Base-by-base conservation (phyloP, 2,113 vertebrate species). In the Pedetes capensis region DNA sequence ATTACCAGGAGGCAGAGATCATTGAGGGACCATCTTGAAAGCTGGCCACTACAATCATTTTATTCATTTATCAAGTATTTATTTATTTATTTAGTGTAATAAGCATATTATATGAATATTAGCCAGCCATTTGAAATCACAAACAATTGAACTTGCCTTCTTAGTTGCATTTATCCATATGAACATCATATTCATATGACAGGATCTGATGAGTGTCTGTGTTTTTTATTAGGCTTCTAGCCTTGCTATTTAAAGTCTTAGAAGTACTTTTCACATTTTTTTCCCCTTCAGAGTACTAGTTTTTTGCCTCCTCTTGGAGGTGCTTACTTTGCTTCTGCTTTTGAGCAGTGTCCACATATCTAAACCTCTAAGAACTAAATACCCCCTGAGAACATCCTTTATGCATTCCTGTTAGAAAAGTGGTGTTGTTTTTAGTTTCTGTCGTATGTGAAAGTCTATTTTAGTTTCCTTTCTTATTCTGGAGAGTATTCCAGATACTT, bases 171-270 rank as follows among this genome's bases (percentile, higher is more conserved):
- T 89, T 47, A 59, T 91, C 12, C 32, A 49, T 95, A 8, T 17
- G n/a, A 76, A 51, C 8, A 68, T 34, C 34, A 74, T 76, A 37
- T n/a, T 53, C 2, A 12, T 75, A 29, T 23, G 2, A 8, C 34
- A 61, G n/a, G 25, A 8, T 78, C 14, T 44, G n/a, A 37, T 51
- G 34, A 34, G 13, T 13, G 47, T 64, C 66, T 85, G 25, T 91
- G n/a, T 95, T 89, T 91, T 37, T 32, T 93, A 44, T 91, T 64
- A 89, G 51, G 34, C 42, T 53, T 64, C 10, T 75, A 44, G n/a
- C 68, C 89, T 89, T 83, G 47, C 3, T 71, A 81, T 96, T 55
- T 94, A 5, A 69, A 57, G 49, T 87, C 14, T 91, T 85, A 27
- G 1, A 51, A 32, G 61, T 79, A 37, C 17, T 76, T 94, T 51